Percentiles rank a stretch among this genome's conserved stretches.
Evolutionary conservation across 2,797 vertebrate species (phyloP).

Genomic region (Rhinophrynus dorsalis): DNA sequence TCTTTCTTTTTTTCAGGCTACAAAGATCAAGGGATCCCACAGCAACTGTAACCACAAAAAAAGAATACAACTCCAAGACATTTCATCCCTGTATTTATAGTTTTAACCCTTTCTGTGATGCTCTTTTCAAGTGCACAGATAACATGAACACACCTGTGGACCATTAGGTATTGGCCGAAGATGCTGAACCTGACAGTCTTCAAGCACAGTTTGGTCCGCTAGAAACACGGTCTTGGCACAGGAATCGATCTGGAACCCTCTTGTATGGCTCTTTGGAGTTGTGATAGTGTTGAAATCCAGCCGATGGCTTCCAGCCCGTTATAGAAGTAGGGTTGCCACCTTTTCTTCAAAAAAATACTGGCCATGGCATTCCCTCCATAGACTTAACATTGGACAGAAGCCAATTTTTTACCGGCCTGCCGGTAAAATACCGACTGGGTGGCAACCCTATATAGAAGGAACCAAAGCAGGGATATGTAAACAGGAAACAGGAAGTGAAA

Average conservation of each 20-base stretch:
- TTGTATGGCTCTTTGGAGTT: background rate
- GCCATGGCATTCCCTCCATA: too few species aligned
- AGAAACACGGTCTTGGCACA: background rate
- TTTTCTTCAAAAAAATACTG: too few species aligned
- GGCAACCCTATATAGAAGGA: too few species aligned
- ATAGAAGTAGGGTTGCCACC: too few species aligned
- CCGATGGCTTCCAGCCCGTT: background rate
- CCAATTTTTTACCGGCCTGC: too few species aligned
- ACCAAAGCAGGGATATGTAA: too few species aligned
- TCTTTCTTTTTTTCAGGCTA: constrained; percentile 72
- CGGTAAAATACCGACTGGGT: too few species aligned
- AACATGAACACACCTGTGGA: constrained; percentile 7
- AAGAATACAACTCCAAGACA: background rate
- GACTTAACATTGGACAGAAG: too few species aligned
- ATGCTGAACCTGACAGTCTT: background rate
- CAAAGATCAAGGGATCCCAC: constrained; percentile 84
- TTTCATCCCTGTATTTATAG: background rate
- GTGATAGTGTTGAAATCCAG: background rate
- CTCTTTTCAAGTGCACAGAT: background rate
- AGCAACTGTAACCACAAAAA: constrained; percentile 78
- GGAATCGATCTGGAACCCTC: background rate
- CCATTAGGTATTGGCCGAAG: background rate
- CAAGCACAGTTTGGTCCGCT: background rate
- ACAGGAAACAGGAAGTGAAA: too few species aligned
- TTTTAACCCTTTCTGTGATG: background rate